Evolutionary conservation across 2,888 invertebrate species (phyloP).

Genomic region (Drosophila kanekoi): DNA sequence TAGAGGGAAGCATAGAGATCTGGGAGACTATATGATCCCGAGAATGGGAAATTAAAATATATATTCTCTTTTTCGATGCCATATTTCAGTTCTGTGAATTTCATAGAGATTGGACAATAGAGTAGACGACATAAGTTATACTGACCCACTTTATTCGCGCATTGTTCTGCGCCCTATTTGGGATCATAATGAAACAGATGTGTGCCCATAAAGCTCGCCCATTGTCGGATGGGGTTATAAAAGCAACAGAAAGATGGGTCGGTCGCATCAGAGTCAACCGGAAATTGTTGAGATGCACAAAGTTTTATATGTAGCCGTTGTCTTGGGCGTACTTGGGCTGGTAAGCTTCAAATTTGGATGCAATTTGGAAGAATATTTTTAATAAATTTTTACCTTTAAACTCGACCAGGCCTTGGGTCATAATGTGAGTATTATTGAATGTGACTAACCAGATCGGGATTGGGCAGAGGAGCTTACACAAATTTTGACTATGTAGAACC

Average conservation of each 20-base stretch:
- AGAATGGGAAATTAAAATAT: too few species aligned
- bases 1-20: too few species aligned
- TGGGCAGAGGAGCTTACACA: neutral
- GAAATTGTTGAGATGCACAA: constrained; percentile 34
- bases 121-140: too few species aligned
- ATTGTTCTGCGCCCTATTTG: constrained; percentile 29
- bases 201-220: neutral
- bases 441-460: neutral
- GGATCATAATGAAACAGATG: constrained; percentile 44
- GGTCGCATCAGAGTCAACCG: constrained; percentile 3
- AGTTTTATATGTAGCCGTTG: constrained; percentile 28
- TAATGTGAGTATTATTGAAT: constrained; percentile 26
- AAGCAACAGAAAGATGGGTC: constrained; percentile 16
- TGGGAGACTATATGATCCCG: too few species aligned
- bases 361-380: neutral
- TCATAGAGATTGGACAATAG: too few species aligned
- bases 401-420: constrained; percentile 22
- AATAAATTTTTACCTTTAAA: neutral
- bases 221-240: constrained; percentile 42
- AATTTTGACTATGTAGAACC: neutral
- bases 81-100: too few species aligned
- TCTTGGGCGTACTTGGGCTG: constrained; percentile 34
- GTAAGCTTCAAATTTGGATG: constrained; percentile 18
- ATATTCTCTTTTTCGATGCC: too few species aligned
- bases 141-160: neutral